Evolutionary conservation across 2,113 vertebrate species (phyloP).

Genomic region (Aegypius monachus): DNA sequence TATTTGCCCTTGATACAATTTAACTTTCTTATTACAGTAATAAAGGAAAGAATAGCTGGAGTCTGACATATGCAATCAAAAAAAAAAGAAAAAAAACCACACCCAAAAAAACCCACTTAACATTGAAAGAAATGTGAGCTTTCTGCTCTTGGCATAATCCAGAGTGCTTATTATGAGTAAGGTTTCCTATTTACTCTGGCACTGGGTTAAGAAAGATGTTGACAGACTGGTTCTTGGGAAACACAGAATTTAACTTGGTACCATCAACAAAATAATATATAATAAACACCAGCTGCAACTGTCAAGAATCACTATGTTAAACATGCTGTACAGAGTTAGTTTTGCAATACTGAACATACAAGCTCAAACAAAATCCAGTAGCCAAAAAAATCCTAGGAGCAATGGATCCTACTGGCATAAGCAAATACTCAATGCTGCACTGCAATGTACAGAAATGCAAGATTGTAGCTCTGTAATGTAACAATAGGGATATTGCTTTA

Average conservation of each 20-base stretch:
- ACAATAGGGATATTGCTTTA: not conserved
- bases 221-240: constrained; percentile 9
- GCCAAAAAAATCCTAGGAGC: not conserved
- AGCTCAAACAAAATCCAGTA: not conserved
- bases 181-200: constrained; percentile 15
- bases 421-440: not conserved
- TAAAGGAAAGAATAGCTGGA: not conserved
- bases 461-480: not conserved
- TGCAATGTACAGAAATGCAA: not conserved
- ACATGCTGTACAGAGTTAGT: not conserved
- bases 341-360: not conserved
- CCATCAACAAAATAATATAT: constrained; percentile 30
- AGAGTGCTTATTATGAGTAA: not conserved
- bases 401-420: not conserved
- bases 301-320: not conserved
- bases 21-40: not conserved
- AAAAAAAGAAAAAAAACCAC: not conserved
- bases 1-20: not conserved
- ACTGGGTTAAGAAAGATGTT: constrained; percentile 9
- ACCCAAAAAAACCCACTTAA: not conserved
- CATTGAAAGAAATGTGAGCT: not conserved
- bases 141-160: not conserved
- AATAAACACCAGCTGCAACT: constrained; percentile 48
- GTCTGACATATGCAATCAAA: not conserved
- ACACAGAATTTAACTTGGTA: constrained; percentile 1